Base-by-base conservation (phyloP, 2,797 vertebrate species). In the Megaceryle alcyon region DNA sequence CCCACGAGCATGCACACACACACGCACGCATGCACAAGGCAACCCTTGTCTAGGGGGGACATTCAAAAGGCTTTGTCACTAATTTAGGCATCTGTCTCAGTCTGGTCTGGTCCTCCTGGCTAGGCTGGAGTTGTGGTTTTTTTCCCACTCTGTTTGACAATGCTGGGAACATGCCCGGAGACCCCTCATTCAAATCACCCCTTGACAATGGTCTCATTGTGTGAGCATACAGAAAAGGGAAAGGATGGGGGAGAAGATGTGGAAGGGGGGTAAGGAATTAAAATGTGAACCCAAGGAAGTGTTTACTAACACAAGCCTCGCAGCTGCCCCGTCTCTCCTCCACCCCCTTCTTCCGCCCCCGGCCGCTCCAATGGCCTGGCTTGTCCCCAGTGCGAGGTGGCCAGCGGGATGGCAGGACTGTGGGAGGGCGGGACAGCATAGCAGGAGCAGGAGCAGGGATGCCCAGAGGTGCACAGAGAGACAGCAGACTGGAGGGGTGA, bases 41-140 rank as follows among this genome's bases (percentile, higher is more conserved):
- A 90, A 96, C 81, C 98, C 98, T 98, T 98, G 98, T 99, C 98
- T 98, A 94, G 93, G 91, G 94, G 97, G 98, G 97, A 98, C 98
- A 98, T 97, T 98, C 97, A 97, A 98, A 98, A 98, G 98, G 98
- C 98, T 99, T 98, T 98, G 98, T 98, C 96, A 97, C 98, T 99
- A 98, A 99, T 99, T 98, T 98, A 98, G 98, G 98, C 99, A 99
- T 99, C 99, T 99, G 99, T 98, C 98, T 98, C 98, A 98, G 98
- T 99, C 98, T 98, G 97, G 98, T 97, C 98, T 98, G 97, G 97
- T 98, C 97, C 98, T 98, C 97, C 98, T 97, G 98, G 97, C 97
- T 98, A 96, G 70, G 92, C 97, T 97, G 94, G 96, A 97, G 96
- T 96, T 95, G 95, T 97, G 94, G 43, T 94, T 96, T 97, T 97